Base-by-base conservation (phyloP, 2,113 vertebrate species). In the Cyanoramphus novaezelandiae region DNA sequence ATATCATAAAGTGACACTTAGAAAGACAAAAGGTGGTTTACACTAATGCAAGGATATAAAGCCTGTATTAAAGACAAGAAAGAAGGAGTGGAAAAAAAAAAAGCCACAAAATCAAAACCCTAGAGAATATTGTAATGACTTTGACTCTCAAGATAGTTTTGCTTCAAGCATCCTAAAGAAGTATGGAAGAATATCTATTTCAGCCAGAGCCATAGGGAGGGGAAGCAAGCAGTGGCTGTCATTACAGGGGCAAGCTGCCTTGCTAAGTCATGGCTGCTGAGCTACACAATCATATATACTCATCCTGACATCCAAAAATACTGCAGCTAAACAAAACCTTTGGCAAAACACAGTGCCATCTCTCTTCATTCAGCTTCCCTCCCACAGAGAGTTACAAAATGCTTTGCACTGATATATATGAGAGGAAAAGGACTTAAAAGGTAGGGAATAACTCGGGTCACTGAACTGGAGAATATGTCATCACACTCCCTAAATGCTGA, bases 291-390 rank as follows among this genome's bases (percentile, higher is more conserved):
- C 72, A 21, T 25, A 75, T 84, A 47, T 52, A 96, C 52, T 90
- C 44, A 12, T 82, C 74, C 88, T 94, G 95, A 93, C 92, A 67
- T 16, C 47, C 57, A 89, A 86, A 94, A 93, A 88, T 31, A 86
- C 25, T 69, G 72, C 39, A 89, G 76, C 82, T 88, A 68, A 95
- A 93, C 77, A 95, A 92, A 94, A 93, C 59, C 88, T 85, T 93
- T 0, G 1, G 74, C 80, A 92, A 95, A 95, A 91, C 33, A 53
- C 10, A 37, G n/a, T 80, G 44, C 49, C 31, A 46, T 62, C 35
- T 44, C 78, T 69, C 62, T 81, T 93, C 52, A 78, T 81, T 68
- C 52, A 75, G n/a, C 52, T 86, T 62, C 15, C 35, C 37, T 95
- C 62, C 80, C 71, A 71, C 44, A 65, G 43, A 84, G 39, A 43